Conservation (phyloP, 1,140 invertebrate species). For the Bombus affinis region DNA sequence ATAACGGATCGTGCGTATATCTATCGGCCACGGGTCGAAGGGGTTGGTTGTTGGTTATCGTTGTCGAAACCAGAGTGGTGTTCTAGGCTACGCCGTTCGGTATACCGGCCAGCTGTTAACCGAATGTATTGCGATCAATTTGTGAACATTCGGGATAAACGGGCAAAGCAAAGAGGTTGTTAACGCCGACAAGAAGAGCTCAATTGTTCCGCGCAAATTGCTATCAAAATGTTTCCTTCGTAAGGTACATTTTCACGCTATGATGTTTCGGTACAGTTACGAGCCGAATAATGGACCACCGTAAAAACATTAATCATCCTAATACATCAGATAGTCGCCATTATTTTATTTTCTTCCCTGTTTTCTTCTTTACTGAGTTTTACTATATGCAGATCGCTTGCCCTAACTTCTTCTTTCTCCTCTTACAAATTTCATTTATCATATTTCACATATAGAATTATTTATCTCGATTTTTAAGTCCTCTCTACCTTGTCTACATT, state of each 20-base stretch:
- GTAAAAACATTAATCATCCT: not conserved
- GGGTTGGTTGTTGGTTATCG: constrained; percentile 52
- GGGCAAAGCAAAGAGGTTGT: constrained; percentile 23
- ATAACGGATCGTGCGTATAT: constrained; percentile 62
- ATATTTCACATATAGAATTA: too few relatives aligned
- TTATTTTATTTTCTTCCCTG: too few relatives aligned
- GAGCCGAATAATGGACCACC: not conserved
- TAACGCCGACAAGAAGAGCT: constrained; percentile 9
- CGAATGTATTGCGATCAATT: constrained; percentile 53
- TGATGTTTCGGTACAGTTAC: not conserved
- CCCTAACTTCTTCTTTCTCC: too few relatives aligned
- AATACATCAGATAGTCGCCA: too few relatives aligned
- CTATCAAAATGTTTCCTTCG: not conserved
- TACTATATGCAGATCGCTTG: too few relatives aligned
- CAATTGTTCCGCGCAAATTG: not conserved
- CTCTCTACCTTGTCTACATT: too few relatives aligned
- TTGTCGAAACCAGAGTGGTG: constrained; percentile 54
- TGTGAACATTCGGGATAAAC: constrained; percentile 47
- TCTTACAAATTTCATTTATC: too few relatives aligned
- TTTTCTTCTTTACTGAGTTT: too few relatives aligned
- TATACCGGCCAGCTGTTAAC: constrained; percentile 57
- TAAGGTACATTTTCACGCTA: not conserved
- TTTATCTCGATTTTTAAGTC: too few relatives aligned
- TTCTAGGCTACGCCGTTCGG: constrained; percentile 13
- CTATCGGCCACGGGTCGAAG: constrained; percentile 51